phyloP scores from a whole-genome alignment of 35 echinoderm and acorn worm species.

The Amphiura filiformis region DNA sequence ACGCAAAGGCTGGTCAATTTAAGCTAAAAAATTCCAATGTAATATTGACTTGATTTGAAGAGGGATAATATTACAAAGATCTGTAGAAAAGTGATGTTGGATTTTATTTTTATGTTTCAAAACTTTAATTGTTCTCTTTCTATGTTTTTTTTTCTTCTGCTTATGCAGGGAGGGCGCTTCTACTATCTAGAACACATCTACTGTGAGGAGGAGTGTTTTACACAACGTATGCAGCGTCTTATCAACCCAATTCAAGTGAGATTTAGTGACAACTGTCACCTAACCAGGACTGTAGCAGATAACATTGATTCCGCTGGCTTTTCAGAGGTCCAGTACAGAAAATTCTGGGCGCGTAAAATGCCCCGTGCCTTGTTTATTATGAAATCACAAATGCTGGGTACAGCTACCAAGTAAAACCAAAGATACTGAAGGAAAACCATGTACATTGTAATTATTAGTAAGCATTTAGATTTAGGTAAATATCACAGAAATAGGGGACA shows the following conservation, averaged over 20 bases:
- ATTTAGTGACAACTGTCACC: slow-evolving; percentile 9
- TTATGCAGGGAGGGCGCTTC: slow-evolving; percentile 21
- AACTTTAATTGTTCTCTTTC: no score
- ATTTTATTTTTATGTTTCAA: no score
- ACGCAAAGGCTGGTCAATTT: no score
- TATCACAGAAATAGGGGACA: no score
- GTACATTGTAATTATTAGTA: no score
- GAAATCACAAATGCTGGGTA: not conserved
- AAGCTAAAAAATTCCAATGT: no score
- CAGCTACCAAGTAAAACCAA: not conserved
- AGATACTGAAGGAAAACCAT: no score
- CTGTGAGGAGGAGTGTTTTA: not conserved
- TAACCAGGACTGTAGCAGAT: not conserved
- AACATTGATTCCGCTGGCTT: slow-evolving; percentile 20
- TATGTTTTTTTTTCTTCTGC: no score
- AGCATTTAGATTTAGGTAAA: no score
- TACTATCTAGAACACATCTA: slow-evolving; percentile 19
- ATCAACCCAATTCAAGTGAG: not conserved
- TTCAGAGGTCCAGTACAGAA: slow-evolving; percentile 8
- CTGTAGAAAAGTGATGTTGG: no score
- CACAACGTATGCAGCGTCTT: not conserved
- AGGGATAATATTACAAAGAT: no score
- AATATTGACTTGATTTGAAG: no score
- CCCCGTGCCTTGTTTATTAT: not conserved
- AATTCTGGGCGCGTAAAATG: slow-evolving; percentile 2